Percentiles rank a stretch among this genome's conserved stretches.
Evolutionary conservation across 2,113 vertebrate genomes (phyloP).

Genomic region (Epinephelus cyanopodus): DNA sequence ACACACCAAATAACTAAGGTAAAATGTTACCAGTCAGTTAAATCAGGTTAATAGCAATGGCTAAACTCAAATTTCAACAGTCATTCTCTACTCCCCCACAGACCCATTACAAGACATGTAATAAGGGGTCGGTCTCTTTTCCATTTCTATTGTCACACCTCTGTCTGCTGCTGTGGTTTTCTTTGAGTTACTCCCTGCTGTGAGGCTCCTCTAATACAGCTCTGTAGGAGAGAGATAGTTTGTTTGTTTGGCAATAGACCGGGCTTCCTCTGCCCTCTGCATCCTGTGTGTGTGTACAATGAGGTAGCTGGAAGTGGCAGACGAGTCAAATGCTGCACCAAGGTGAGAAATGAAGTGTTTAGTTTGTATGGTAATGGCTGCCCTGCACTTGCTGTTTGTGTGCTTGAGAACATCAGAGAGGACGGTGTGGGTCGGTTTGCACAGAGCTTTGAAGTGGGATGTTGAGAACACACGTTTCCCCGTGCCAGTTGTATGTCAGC

Average conservation of each 20-base stretch:
- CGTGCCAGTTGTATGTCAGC: constrained; percentile 8
- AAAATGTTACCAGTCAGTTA: not conserved
- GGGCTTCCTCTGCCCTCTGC: constrained; percentile 48
- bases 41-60: not conserved
- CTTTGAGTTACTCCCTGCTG: constrained; percentile 34
- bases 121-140: constrained; percentile 3
- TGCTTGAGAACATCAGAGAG: constrained; percentile 8
- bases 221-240: constrained; percentile 53
- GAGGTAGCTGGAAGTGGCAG: constrained; percentile 50
- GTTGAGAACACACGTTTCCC: constrained; percentile 6
- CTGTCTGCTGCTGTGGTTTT: constrained; percentile 27
- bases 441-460: constrained; percentile 32
- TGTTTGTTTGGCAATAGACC: constrained; percentile 62
- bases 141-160: constrained; percentile 59
- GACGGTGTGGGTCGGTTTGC: not conserved
- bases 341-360: constrained; percentile 68
- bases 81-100: not conserved
- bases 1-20: not conserved
- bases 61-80: not conserved
- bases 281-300: constrained; percentile 34
- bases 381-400: constrained; percentile 16
- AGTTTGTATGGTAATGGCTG: constrained; percentile 56
- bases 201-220: constrained; percentile 45
- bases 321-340: constrained; percentile 68
- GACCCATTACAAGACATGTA: constrained; percentile 16